Conservation (phyloP, 64 coral and sea anemone species). For the Acropora tenuis region DNA sequence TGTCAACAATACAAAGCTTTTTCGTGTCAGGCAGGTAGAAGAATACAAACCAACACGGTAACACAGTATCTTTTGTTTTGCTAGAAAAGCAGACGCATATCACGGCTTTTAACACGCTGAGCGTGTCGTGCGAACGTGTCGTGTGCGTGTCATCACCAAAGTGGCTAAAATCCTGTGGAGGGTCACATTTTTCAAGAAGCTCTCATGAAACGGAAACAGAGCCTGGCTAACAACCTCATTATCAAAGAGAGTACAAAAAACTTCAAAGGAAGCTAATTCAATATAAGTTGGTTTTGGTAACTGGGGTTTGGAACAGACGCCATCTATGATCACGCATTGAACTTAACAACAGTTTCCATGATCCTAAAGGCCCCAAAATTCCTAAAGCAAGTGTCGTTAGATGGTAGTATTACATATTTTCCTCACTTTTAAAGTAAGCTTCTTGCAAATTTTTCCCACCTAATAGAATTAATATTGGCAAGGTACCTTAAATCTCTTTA, state of each 20-base stretch:
- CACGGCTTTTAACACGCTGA: too few relatives aligned
- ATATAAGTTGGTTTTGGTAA: conserved; percentile 6
- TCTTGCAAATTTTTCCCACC: background rate
- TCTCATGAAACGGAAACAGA: background rate
- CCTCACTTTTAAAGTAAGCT: conserved; percentile 1
- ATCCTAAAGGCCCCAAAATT: background rate
- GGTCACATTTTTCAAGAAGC: conserved; percentile 12
- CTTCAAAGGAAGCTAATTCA: background rate
- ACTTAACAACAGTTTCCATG: conserved; percentile 13
- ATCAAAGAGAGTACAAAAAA: background rate
- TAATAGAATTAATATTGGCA: background rate
- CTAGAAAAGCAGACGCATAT: too few relatives aligned
- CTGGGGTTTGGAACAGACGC: conserved; percentile 7
- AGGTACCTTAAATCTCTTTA: background rate
- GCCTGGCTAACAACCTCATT: background rate
- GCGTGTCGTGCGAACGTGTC: too few relatives aligned
- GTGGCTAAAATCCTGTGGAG: too few relatives aligned
- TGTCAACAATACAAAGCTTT: too few relatives aligned
- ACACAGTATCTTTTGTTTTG: too few relatives aligned
- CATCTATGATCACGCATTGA: conserved; percentile 5
- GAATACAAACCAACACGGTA: too few relatives aligned
- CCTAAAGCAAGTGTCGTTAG: background rate
- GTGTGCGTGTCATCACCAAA: too few relatives aligned
- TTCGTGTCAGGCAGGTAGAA: too few relatives aligned
- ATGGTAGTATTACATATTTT: background rate